Evolutionary conservation across 2,797 vertebrate species (phyloP).

Genomic region (Champsocephalus esox): DNA sequence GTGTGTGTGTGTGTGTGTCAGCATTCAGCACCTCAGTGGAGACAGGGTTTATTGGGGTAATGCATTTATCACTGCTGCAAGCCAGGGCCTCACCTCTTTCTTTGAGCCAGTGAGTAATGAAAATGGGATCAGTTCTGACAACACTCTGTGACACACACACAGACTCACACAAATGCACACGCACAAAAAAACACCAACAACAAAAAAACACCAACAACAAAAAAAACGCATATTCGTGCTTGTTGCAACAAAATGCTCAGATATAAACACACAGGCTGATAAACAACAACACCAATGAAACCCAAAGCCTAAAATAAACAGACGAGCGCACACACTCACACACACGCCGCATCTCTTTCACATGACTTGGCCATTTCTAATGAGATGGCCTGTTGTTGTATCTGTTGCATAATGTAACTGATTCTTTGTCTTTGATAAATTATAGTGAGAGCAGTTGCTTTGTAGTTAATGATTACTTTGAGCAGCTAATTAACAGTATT

Average conservation of each 20-base stretch:
- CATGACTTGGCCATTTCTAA: slow-evolving; percentile 24
- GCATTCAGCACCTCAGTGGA: slow-evolving; percentile 79
- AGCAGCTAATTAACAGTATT: slow-evolving; percentile 48
- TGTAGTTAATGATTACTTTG: slow-evolving; percentile 39
- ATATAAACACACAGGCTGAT: slow-evolving; percentile 39
- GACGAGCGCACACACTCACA: neutral
- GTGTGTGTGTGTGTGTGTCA: slow-evolving; percentile 72
- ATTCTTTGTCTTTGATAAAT: slow-evolving; percentile 36
- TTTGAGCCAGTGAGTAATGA: slow-evolving; percentile 87
- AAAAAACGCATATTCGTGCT: slow-evolving; percentile 34
- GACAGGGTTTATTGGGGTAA: slow-evolving; percentile 83
- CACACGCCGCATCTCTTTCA: slow-evolving; percentile 1
- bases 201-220: slow-evolving; percentile 9
- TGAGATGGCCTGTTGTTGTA: slow-evolving; percentile 5
- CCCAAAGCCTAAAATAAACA: slow-evolving; percentile 8
- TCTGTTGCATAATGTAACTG: neutral
- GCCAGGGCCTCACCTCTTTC: slow-evolving; percentile 81
- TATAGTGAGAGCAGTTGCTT: slow-evolving; percentile 15
- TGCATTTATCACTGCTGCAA: slow-evolving; percentile 83
- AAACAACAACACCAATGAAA: slow-evolving; percentile 13
- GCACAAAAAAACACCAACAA: slow-evolving; percentile 18
- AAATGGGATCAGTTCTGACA: slow-evolving; percentile 86
- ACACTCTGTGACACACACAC: slow-evolving; percentile 68
- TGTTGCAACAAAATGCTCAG: slow-evolving; percentile 45
- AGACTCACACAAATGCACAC: slow-evolving; percentile 47